These are phyloP conservation scores for Holothuria leucospilota DNA, from an alignment of 53 echinoderm and acorn worm species.

Conservation along the genomic window DNA sequence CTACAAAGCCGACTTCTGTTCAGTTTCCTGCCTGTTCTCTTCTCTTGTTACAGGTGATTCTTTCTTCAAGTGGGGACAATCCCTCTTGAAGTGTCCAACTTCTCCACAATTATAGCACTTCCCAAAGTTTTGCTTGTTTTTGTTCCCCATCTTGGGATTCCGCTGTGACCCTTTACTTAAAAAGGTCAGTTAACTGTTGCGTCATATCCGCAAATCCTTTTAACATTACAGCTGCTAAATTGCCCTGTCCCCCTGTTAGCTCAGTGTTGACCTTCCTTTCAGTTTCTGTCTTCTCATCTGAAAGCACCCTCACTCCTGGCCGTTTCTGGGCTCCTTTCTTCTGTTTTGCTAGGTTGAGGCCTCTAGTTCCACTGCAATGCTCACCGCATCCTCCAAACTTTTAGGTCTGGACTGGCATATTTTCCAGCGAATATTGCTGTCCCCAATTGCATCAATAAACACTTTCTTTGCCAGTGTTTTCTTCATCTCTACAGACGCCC, in stretches of 20 bases:
- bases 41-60: background rate
- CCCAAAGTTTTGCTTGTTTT: background rate
- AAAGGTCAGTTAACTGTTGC: no score
- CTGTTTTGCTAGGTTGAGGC: no score
- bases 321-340: no score
- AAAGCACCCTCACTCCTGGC: no score
- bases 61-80: background rate
- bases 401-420: constrained; percentile 45
- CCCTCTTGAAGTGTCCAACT: constrained; percentile 12
- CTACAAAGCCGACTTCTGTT: constrained; percentile 22
- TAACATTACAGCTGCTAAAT: no score
- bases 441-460: constrained; percentile 65
- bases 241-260: no score
- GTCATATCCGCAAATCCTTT: no score
- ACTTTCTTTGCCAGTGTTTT: constrained; percentile 55
- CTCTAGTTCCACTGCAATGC: constrained; percentile 59
- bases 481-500: constrained; percentile 15
- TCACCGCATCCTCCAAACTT: constrained; percentile 53
- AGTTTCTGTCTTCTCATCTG: no score
- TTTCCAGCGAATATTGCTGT: constrained; percentile 48
- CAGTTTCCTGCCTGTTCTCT: background rate
- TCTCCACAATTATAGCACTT: constrained; percentile 38
- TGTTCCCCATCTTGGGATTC: no score
- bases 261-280: no score
- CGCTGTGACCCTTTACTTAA: background rate